Evolutionary conservation across 2,888 invertebrate genomes (phyloP), one percentile per base, ranked within the genome.

Genomic region (Eilema sororculum): DNA sequence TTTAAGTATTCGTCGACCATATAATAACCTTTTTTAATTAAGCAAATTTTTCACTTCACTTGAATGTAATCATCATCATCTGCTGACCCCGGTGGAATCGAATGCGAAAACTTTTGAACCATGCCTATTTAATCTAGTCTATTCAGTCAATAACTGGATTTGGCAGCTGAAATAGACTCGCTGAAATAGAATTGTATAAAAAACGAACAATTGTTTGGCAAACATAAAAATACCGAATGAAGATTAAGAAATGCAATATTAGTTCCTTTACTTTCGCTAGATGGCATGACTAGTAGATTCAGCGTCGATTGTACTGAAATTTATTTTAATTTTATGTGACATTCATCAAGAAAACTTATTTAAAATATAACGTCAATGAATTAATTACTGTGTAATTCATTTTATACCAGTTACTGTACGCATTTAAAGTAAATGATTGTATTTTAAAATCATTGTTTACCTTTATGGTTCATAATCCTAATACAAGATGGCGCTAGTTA

Each of bases 401-500:
- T 28, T 4, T 41, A n/a, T 63, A 4, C 13, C 0, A 2, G 0
- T 5, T 25, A 16, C 13, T 41, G 5, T 12, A n/a, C 6, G 13
- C 22, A 37, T 6, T 25, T 0, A 33, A 63, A 46, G 12, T 0
- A 2, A 3, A 30, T 41, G 10, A 46, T 28, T 16, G 25, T 41
- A 30, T 16, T 22, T 20, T 10, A 41, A 28, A 57, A 30, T 46
- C 28, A 52, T 80, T 82, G 79, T 81, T 82, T 81, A 81, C 77
- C 46, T 67, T 56, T 73, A 58, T 75, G 74, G 71, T 77, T 73
- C n/a, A 0, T 3, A 1, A 10, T 16, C 12, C 28, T 9, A 6
- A 9, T 10, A 62, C 68, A 52, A 82, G 81, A 82, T 82, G 81
- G 83, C 81, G 37, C 30, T 30, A 64, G 16, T 0, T 52, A 46